Evolutionary conservation across 2,797 vertebrate species (phyloP).

Genomic region (Bradypus variegatus): DNA sequence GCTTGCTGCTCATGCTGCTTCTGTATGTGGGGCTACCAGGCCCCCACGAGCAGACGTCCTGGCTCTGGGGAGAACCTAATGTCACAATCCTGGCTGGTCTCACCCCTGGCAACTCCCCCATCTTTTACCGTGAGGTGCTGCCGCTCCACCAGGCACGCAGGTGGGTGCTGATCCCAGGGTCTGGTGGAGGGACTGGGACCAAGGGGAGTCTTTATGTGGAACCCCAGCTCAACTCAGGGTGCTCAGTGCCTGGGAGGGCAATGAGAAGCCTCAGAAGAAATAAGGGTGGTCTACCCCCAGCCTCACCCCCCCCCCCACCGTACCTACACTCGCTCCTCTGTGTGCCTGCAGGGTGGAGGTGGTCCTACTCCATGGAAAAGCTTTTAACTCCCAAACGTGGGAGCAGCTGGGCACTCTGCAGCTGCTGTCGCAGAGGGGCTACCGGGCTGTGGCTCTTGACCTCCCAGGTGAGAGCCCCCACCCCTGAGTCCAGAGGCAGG

Average conservation of each 20-base stretch:
- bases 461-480: conserved; percentile 85
- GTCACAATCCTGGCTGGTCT: conserved; percentile 79
- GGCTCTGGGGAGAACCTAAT: conserved; percentile 70
- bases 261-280: not conserved
- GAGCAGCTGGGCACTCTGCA: conserved; percentile 90
- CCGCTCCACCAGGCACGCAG: conserved; percentile 76
- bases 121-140: conserved; percentile 90
- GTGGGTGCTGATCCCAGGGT: conserved; percentile 68
- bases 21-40: conserved; percentile 85
- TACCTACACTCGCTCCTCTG: not conserved
- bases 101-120: conserved; percentile 79
- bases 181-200: not conserved
- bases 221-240: not conserved
- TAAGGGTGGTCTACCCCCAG: not conserved
- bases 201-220: not conserved
- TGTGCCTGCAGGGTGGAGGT: conserved; percentile 79
- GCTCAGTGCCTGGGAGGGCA: not conserved
- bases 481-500: not conserved
- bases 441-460: conserved; percentile 89
- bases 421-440: conserved; percentile 84
- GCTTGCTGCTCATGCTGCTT: conserved; percentile 80
- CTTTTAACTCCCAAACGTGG: conserved; percentile 93
- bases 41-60: conserved; percentile 71
- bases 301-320: not conserved
- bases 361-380: conserved; percentile 91